Percentiles rank a stretch among this genome's conserved stretches.
phyloP scores from a whole-genome alignment of 2,113 vertebrate genomes.

The Lampris megalopsis region DNA sequence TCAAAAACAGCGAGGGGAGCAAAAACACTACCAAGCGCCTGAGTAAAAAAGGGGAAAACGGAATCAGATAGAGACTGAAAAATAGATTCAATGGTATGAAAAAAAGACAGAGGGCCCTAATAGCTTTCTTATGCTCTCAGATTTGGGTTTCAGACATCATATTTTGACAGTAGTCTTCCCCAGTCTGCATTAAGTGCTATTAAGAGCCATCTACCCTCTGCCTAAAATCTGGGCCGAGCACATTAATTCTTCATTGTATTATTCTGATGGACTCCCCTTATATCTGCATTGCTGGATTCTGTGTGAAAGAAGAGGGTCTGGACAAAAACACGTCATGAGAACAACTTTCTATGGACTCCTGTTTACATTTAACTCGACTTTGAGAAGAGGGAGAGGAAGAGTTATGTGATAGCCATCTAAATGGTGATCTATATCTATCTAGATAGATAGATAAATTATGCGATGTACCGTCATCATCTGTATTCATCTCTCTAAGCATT shows the following conservation, averaged over 20 bases:
- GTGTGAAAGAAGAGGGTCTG: conserved; percentile 1
- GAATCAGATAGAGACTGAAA: conserved; percentile 21
- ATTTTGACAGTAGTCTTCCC: conserved; percentile 45
- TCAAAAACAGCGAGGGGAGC: conserved; percentile 12
- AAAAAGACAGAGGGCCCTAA: conserved; percentile 42
- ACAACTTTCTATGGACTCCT: neutral
- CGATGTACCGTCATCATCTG: conserved; percentile 45
- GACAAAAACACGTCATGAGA: neutral
- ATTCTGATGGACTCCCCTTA: conserved; percentile 28
- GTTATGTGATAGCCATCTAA: no score
- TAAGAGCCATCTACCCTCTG: conserved; percentile 50
- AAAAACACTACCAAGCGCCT: conserved; percentile 1
- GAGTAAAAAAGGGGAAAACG: conserved; percentile 56
- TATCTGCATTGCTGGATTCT: neutral
- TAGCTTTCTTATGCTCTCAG: conserved; percentile 62
- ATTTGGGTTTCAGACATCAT: conserved; percentile 30
- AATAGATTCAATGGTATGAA: conserved; percentile 46
- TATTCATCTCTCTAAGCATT: conserved; percentile 53
- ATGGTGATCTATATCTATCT: neutral
- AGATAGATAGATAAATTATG: neutral
- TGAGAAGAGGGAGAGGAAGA: no score
- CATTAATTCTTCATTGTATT: conserved; percentile 62
- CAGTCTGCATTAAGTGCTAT: conserved; percentile 49
- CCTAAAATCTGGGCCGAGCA: conserved; percentile 8
- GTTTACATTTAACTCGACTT: neutral